Base-by-base conservation (phyloP, 2,888 invertebrate species). In the Trichopria drosophilae region DNA sequence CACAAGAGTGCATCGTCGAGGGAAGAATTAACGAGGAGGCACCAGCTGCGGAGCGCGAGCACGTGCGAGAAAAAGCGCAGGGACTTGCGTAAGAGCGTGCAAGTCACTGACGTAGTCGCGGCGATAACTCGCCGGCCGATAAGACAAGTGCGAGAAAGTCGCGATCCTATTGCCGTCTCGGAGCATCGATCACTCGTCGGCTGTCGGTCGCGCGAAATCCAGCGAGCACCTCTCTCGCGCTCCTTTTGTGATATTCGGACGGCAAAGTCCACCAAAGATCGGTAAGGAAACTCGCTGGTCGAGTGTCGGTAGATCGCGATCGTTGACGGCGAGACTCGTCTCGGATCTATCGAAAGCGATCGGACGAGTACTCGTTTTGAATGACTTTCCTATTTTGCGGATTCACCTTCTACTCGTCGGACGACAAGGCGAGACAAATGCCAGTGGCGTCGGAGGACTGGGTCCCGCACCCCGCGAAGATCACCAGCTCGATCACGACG, bases 301-400 rank as follows among this genome's bases (percentile, higher is more conserved):
- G 57, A 55, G 55, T 45, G 28, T n/a, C 6, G n/a, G n/a, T n/a
- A n/a, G n/a, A n/a, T n/a, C n/a, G n/a, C n/a, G n/a, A n/a, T n/a
- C n/a, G n/a, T n/a, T n/a, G n/a, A n/a, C n/a, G n/a, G n/a, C n/a
- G n/a, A n/a, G n/a, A n/a, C n/a, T n/a, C n/a, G n/a, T n/a, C n/a
- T n/a, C n/a, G n/a, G n/a, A n/a, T n/a, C n/a, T n/a, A n/a, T n/a
- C n/a, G n/a, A n/a, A n/a, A n/a, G n/a, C n/a, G n/a, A n/a, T n/a
- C n/a, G n/a, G n/a, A n/a, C n/a, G n/a, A n/a, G n/a, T n/a, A n/a
- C n/a, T n/a, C n/a, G n/a, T n/a, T 53, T 66, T 66, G 68, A 64
- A 72, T 71, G 72, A 72, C 71, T 63, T 72, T 72, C 65, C 60
- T 69, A 63, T 69, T 72, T 42, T 69, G 71, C 59, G 71, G 72